Percentiles rank a stretch among this genome's conserved stretches.
These are phyloP conservation scores for Dipus sagitta DNA, from an alignment of 2,797 vertebrate species.

Conservation along the genomic window DNA sequence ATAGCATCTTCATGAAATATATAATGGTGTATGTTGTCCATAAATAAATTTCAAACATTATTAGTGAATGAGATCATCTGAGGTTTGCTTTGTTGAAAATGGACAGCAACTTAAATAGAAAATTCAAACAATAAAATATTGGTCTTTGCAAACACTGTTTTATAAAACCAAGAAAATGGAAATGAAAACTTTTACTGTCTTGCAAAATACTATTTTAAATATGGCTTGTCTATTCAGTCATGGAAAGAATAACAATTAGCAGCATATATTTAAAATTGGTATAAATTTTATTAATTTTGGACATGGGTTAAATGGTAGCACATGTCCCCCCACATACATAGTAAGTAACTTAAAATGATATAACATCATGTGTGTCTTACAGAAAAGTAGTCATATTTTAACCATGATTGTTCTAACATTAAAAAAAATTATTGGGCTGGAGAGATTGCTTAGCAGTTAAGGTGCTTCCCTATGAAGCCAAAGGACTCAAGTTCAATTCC, in stretches of 20 bases:
- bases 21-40: not conserved
- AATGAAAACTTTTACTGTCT: not conserved
- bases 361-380: not conserved
- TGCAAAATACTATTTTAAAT: constrained; percentile 29
- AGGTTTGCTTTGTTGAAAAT: not conserved
- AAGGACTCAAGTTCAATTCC: too few relatives aligned
- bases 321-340: not conserved
- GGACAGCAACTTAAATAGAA: not conserved
- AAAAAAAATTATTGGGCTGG: too few relatives aligned
- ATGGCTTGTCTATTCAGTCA: not conserved
- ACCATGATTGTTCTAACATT: not conserved
- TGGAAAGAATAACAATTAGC: not conserved
- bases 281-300: not conserved
- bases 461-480: too few relatives aligned
- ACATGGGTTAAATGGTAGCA: not conserved
- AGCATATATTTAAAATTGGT: not conserved
- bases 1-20: not conserved
- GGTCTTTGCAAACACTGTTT: not conserved
- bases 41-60: constrained; percentile 2
- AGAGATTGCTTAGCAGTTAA: too few relatives aligned
- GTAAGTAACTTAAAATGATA: not conserved
- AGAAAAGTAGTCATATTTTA: not conserved
- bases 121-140: not conserved
- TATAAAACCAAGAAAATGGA: not conserved
- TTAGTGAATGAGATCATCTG: not conserved